A percentile compares a stretch with the other conserved stretches of the same genome.
Conservation (phyloP, 2,113 vertebrate genomes). For the Vicugna pacos region DNA sequence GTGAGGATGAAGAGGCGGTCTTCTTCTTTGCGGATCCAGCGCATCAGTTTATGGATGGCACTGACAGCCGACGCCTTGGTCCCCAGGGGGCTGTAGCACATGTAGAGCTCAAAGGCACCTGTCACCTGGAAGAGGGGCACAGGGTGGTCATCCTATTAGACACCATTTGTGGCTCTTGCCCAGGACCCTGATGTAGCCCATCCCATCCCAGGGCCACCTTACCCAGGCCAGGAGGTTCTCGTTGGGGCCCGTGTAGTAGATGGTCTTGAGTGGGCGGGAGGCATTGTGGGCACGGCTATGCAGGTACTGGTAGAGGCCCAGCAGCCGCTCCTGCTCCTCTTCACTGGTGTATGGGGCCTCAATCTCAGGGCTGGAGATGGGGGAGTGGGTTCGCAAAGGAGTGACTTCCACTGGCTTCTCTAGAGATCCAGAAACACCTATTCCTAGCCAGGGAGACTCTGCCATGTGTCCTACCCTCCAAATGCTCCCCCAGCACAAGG, state of each 20-base stretch:
- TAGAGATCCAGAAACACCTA: slow-evolving; percentile 17
- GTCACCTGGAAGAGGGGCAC: slow-evolving; percentile 91
- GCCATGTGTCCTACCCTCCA: not conserved
- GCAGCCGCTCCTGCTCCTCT: slow-evolving; percentile 93
- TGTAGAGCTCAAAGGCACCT: slow-evolving; percentile 97
- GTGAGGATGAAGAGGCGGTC: slow-evolving; percentile 98
- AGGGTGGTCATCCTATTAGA: not conserved
- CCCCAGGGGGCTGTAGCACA: slow-evolving; percentile 97
- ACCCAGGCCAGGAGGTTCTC: slow-evolving; percentile 98
- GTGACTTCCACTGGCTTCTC: slow-evolving; percentile 17
- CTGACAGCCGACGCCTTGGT: slow-evolving; percentile 93
- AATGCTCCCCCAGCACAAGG: not conserved
- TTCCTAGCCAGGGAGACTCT: not conserved
- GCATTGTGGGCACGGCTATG: slow-evolving; percentile 97
- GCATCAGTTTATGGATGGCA: slow-evolving; percentile 96
- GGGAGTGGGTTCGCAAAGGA: slow-evolving; percentile 50
- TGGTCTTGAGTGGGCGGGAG: slow-evolving; percentile 92
- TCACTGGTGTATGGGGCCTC: slow-evolving; percentile 92
- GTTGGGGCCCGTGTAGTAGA: slow-evolving; percentile 93
- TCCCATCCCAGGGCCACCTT: slow-evolving; percentile 76
- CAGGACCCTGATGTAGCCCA: not conserved
- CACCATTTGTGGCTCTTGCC: not conserved
- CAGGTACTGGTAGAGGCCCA: slow-evolving; percentile 96
- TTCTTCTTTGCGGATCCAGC: slow-evolving; percentile 99
- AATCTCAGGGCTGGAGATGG: slow-evolving; percentile 92